Conservation (phyloP, 2,888 invertebrate species). For the Phortica okadai region DNA sequence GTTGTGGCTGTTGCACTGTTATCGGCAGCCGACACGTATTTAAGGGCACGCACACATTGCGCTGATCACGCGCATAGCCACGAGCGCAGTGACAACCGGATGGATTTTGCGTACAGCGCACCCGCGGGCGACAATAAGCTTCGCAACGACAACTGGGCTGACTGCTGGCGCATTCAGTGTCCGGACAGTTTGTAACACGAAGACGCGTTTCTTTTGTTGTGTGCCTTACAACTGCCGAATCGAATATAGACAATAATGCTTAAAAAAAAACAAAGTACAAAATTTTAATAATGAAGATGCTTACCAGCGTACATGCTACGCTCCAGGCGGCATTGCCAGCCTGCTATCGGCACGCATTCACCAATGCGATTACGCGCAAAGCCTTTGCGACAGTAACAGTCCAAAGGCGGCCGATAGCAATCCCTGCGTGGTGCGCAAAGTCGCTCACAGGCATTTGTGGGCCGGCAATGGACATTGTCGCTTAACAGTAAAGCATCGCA, state of each 20-base stretch:
- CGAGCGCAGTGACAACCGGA: conserved; percentile 42
- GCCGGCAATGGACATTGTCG: conserved; percentile 3
- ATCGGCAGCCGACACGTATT: conserved; percentile 29
- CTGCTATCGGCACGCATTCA: neutral
- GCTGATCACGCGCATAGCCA: conserved; percentile 38
- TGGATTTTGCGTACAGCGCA: conserved; percentile 37
- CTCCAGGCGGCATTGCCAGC: neutral
- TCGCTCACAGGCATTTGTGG: conserved; percentile 5
- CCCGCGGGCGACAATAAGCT: conserved; percentile 34
- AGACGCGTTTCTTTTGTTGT: neutral
- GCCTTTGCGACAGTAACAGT: conserved; percentile 14
- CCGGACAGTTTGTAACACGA: conserved; percentile 8
- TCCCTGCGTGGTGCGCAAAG: neutral
- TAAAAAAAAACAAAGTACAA: neutral
- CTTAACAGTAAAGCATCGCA: neutral
- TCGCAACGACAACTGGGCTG: conserved; percentile 38
- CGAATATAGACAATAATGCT: neutral
- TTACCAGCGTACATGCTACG: neutral
- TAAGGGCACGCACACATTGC: conserved; percentile 36
- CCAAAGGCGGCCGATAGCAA: neutral
- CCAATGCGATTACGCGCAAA: conserved; percentile 7
- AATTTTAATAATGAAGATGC: neutral
- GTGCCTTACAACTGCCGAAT: neutral
- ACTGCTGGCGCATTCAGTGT: conserved; percentile 33
- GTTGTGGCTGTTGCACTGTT: neutral